Evolutionary conservation across 2,797 vertebrate genomes (phyloP).

Genomic region (Aotus griseimembra): DNA sequence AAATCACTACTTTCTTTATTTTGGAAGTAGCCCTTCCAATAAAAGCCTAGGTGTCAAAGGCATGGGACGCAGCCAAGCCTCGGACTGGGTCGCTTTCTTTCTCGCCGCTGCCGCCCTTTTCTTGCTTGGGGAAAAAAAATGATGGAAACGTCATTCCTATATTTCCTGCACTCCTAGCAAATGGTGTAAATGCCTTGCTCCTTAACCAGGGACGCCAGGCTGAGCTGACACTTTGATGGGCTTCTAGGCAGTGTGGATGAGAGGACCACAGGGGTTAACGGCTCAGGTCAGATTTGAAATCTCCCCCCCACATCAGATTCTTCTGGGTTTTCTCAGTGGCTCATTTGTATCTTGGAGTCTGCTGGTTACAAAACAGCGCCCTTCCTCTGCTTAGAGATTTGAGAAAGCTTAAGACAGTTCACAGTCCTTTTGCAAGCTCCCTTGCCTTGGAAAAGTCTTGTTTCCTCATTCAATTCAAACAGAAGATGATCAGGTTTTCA

Average conservation of each 20-base stretch:
- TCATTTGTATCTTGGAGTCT: background rate
- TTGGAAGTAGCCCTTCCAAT: slow-evolving; percentile 41
- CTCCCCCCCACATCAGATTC: background rate
- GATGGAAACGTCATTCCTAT: background rate
- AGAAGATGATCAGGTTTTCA: background rate
- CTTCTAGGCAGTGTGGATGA: accelerated
- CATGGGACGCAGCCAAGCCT: background rate
- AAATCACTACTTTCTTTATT: slow-evolving; percentile 80
- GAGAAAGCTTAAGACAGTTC: background rate
- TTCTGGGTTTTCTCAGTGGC: background rate
- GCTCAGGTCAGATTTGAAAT: background rate
- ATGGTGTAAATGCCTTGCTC: background rate
- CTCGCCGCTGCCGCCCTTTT: background rate
- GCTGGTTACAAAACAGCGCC: background rate
- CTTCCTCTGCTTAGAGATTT: background rate
- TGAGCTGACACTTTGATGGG: background rate
- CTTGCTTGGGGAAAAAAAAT: background rate
- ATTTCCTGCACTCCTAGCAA: background rate
- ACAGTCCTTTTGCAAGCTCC: accelerated
- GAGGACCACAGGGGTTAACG: background rate
- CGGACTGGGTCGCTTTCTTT: background rate
- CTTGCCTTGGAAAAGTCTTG: too few species aligned
- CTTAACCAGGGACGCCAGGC: background rate
- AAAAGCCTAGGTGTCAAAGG: slow-evolving; percentile 62
- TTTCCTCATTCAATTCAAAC: background rate